These are phyloP conservation scores for Neolamprologus variostigma DNA, from an alignment of 2,113 vertebrate species.

Conservation along the genomic window DNA sequence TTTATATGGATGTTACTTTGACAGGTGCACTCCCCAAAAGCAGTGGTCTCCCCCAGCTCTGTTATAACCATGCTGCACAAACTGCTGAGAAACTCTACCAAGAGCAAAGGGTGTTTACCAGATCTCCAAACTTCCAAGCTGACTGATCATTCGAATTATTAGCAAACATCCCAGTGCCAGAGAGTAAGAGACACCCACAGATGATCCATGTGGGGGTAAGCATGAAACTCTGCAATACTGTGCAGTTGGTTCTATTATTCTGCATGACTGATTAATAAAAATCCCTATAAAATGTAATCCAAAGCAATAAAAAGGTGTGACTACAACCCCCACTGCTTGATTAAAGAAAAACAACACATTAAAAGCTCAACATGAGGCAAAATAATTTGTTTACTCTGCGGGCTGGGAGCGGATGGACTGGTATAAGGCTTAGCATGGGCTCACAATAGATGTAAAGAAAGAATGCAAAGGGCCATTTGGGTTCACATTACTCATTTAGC, in stretches of 20 bases:
- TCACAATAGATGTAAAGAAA: neutral
- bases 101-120: neutral
- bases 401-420: neutral
- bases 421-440: neutral
- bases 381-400: neutral
- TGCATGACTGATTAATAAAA: neutral
- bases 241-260: neutral
- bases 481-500: slow-evolving; percentile 6
- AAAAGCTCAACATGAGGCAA: neutral
- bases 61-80: neutral
- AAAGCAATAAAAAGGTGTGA: neutral
- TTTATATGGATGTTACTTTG: neutral
- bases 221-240: neutral
- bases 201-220: neutral
- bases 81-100: neutral
- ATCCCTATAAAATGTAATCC: neutral
- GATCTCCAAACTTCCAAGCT: neutral
- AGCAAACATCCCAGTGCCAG: neutral
- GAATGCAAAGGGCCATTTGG: slow-evolving; percentile 4
- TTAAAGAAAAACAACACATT: neutral
- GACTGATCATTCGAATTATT: neutral
- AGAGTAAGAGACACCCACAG: neutral
- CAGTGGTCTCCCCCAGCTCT: neutral
- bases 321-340: neutral
- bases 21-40: neutral